Conservation (phyloP, 2,797 vertebrate genomes). For the Sylvia borin region DNA sequence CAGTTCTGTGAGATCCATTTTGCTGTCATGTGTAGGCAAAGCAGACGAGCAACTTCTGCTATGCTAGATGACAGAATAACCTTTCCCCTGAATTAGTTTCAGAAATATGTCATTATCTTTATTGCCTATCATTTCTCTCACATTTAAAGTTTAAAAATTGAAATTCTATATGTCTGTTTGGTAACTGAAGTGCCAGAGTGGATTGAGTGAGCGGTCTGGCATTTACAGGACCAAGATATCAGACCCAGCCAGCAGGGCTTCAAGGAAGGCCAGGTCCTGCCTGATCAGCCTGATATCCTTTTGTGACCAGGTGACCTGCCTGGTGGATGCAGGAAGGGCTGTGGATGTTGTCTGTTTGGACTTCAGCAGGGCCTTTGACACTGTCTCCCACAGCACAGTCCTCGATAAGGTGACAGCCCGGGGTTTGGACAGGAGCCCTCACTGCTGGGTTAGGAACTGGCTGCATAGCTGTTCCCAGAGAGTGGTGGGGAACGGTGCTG, state of each 20-base stretch:
- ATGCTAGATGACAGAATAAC: background rate
- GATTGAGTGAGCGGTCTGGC: background rate
- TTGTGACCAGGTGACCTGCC: background rate
- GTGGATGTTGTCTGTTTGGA: background rate
- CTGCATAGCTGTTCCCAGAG: background rate
- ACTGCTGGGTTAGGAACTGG: background rate
- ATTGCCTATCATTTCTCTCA: background rate
- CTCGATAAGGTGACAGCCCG: background rate
- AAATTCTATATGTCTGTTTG: background rate
- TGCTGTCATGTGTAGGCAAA: background rate
- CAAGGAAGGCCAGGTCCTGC: background rate
- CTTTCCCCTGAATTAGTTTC: background rate
- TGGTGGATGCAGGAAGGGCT: background rate
- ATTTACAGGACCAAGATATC: background rate
- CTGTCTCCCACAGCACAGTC: rapidly evolving
- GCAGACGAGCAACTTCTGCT: background rate
- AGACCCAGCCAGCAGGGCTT: background rate
- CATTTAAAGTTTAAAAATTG: background rate
- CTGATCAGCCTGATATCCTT: background rate
- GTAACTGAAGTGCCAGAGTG: background rate
- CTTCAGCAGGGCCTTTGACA: background rate
- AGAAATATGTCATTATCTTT: background rate
- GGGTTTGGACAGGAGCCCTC: rapidly evolving
- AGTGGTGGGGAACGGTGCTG: rapidly evolving
- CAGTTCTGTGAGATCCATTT: background rate